Evolutionary conservation across 2,797 vertebrate species (phyloP), one percentile per base, ranked within the genome.

Genomic region (Acrossocheilus fasciatus): DNA sequence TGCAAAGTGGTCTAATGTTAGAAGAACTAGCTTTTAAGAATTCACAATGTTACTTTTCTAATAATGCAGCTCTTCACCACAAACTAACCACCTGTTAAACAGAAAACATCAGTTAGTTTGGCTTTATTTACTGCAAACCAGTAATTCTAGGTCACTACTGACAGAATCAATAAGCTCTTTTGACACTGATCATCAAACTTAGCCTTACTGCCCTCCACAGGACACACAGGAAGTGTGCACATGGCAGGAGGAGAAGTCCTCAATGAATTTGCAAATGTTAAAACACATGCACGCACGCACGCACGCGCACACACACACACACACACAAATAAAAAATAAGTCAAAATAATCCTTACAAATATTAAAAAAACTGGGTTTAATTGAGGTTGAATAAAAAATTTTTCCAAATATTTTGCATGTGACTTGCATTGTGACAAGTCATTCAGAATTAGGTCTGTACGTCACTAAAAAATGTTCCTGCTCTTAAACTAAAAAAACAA

Each of bases 141-240:
- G 39, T 79, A 66, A 45, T 45, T 80, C n/a, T 45, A 20, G 15
- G 9, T 30, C 1, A 36, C 4, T 36, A 50, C 10, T n/a, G 18
- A 68, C 30, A 50, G 41, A 47, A 74, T 43, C 26, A 83, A 30
- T 62, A 6, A 34, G 26, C 11, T 59, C 3, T 23, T 54, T 59
- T 45, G 54, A 45, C 54, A 62, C 54, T 4, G 2, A 70, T 43
- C 54, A 62, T 47, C 59, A 64, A 83, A 47, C 17, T 34, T 26
- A 62, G 39, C 26, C 54, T n/a, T 74, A 72, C 82, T 83, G 82
- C 82, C 82, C 54, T 74, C 82, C 70, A 74, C 70, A 74, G 82
- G 82, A 74, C 52, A 83, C 10, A 83, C 15, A 62, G n/a, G 23
- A 76, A 84, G 23, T 77, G 17, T 30, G 10, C 72, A 26, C 2